Percentiles rank a stretch among this genome's conserved stretches.
These are phyloP conservation scores for Trachelus troglodyta DNA, from an alignment of 2,888 invertebrate genomes.

Conservation along the genomic window DNA sequence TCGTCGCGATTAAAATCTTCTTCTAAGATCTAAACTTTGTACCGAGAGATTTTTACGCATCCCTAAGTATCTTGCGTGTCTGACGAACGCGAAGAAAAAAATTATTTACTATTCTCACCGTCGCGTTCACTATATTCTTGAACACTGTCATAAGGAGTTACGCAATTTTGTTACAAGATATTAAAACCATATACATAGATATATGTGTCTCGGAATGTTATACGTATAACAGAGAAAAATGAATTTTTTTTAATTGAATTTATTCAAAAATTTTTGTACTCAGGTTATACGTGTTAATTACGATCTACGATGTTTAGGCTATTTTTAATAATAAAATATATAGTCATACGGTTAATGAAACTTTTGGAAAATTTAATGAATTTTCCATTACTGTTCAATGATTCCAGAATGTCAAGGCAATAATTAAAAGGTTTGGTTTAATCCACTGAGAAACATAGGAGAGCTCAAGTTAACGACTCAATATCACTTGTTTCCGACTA, in stretches of 20 bases:
- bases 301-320: slow-evolving; percentile 4
- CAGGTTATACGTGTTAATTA: no score
- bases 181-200: neutral
- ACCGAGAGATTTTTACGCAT: neutral
- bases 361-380: neutral
- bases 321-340: neutral
- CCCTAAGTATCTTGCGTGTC: neutral
- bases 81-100: neutral
- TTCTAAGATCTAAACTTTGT: neutral
- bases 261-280: neutral
- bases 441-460: slow-evolving; percentile 16
- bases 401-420: slow-evolving; percentile 35
- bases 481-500: slow-evolving; percentile 16
- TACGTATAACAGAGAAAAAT: no score
- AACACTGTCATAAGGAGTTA: neutral
- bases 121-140: neutral
- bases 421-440: slow-evolving; percentile 7
- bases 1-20: neutral
- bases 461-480: slow-evolving; percentile 30
- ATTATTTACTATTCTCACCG: neutral
- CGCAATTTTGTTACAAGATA: neutral
- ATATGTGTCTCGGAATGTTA: neutral
- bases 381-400: slow-evolving; percentile 38
- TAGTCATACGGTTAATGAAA: neutral
- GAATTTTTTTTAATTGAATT: no score